Evolutionary conservation across 1,140 invertebrate genomes (phyloP).

Genomic region (Dreissena rostriformis): DNA sequence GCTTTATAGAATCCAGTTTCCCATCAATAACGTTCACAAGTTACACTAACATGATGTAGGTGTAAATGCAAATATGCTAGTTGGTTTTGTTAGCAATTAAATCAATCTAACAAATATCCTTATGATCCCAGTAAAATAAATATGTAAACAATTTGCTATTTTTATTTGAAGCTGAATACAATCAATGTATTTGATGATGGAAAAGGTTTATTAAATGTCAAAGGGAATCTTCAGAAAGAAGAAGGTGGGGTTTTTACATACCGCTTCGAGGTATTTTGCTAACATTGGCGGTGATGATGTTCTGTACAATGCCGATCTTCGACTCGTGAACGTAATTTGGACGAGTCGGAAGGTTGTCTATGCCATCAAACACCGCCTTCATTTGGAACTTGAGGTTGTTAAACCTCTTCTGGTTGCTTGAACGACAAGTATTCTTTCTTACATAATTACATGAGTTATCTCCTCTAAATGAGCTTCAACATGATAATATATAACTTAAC

Average conservation of each 20-base stretch:
- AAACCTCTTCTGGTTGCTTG: slow-evolving; percentile 23
- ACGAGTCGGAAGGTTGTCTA: slow-evolving; percentile 1
- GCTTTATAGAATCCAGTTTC: not conserved
- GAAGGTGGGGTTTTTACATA: not conserved
- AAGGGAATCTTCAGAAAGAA: not conserved
- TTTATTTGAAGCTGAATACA: no score
- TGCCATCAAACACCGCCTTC: not conserved
- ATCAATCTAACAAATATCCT: not conserved
- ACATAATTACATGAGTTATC: no score
- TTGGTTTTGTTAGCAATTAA: not conserved
- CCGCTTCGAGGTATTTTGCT: not conserved
- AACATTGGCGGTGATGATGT: not conserved
- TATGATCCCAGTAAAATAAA: no score
- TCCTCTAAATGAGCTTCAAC: no score
- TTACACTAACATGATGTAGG: not conserved
- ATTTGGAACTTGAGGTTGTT: slow-evolving; percentile 13
- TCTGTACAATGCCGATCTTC: slow-evolving; percentile 28
- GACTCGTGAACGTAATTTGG: slow-evolving; percentile 7
- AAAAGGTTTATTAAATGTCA: not conserved
- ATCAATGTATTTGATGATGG: not conserved
- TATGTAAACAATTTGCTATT: no score
- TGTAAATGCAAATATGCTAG: not conserved
- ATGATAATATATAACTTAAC: no score
- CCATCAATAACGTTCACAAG: not conserved
- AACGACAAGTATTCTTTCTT: no score